Evolutionary conservation across 2,888 invertebrate species (phyloP).

Genomic region (Eristalis intricaria): DNA sequence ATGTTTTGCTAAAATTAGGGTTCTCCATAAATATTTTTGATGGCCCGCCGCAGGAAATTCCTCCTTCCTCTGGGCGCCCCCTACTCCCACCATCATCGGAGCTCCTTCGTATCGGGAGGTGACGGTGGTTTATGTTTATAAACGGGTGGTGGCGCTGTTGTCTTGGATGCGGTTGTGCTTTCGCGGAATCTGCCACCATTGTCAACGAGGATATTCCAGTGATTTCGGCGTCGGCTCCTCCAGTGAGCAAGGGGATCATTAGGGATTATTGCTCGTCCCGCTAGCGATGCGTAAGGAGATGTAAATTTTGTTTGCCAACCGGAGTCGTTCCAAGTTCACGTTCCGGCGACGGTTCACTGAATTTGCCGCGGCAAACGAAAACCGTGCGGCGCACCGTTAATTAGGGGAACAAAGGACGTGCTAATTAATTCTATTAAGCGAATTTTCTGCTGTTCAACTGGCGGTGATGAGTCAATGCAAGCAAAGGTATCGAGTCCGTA

Average conservation of each 20-base stretch:
- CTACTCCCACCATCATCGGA: not conserved
- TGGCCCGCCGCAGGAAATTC: constrained; percentile 54
- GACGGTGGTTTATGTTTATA: constrained; percentile 16
- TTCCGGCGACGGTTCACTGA: constrained; percentile 6
- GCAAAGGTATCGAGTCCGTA: constrained; percentile 2
- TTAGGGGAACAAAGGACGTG: constrained; percentile 27
- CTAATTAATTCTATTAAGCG: constrained; percentile 52
- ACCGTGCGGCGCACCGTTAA: constrained; percentile 9
- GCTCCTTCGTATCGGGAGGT: not conserved
- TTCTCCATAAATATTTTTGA: constrained; percentile 68
- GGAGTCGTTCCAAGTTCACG: not conserved
- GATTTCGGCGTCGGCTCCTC: not conserved
- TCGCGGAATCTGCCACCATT: constrained; percentile 3
- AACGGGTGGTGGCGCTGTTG: constrained; percentile 10
- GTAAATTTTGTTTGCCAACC: constrained; percentile 38
- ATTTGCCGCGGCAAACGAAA: not conserved
- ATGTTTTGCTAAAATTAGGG: constrained; percentile 61
- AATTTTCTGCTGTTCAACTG: not conserved
- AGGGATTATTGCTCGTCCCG: constrained; percentile 13
- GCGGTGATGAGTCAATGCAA: constrained; percentile 18
- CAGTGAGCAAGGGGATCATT: constrained; percentile 20
- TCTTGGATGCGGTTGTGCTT: constrained; percentile 35
- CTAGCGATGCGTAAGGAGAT: constrained; percentile 15
- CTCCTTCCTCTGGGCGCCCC: not conserved
- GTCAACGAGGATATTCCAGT: constrained; percentile 30